A percentile compares a stretch with the other conserved stretches of the same genome.
Conservation (phyloP, 1,140 invertebrate genomes). For the Pseudobourletiella spinata region DNA sequence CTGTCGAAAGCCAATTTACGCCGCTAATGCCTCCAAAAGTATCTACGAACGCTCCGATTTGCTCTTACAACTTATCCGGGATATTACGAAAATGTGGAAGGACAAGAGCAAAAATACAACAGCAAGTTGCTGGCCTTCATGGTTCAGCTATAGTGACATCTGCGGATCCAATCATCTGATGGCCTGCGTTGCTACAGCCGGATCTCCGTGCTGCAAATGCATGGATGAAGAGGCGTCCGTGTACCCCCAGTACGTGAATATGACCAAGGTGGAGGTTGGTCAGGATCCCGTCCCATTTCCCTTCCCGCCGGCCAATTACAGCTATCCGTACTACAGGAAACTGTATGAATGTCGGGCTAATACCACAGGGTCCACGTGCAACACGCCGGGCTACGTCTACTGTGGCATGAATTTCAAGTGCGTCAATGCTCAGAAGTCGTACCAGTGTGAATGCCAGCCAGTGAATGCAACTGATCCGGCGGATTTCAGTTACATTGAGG, state of each 20-base stretch:
- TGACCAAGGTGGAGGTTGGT: not conserved
- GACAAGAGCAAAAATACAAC: not conserved
- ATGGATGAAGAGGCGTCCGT: not conserved
- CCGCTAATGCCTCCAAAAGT: not conserved
- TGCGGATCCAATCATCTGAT: not conserved
- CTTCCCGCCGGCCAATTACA: too few species aligned
- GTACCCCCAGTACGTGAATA: not conserved
- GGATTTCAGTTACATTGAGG: not conserved
- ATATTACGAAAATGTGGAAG: not conserved
- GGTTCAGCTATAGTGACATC: too few species aligned
- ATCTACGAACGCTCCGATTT: not conserved
- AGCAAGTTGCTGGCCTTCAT: too few species aligned
- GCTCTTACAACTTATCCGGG: too few species aligned
- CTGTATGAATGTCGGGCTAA: not conserved
- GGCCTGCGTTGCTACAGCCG: not conserved
- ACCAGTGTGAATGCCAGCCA: not conserved
- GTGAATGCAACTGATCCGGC: not conserved
- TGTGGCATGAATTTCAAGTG: not conserved
- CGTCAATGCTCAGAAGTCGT: not conserved
- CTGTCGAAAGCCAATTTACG: not conserved
- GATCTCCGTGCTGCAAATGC: too few species aligned
- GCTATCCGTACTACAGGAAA: not conserved
- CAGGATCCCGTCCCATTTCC: too few species aligned
- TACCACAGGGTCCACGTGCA: not conserved
- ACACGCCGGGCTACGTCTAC: not conserved